These are phyloP conservation scores for Oreochromis mossambicus DNA, from an alignment of 2,797 vertebrate species.

Conservation along the genomic window DNA sequence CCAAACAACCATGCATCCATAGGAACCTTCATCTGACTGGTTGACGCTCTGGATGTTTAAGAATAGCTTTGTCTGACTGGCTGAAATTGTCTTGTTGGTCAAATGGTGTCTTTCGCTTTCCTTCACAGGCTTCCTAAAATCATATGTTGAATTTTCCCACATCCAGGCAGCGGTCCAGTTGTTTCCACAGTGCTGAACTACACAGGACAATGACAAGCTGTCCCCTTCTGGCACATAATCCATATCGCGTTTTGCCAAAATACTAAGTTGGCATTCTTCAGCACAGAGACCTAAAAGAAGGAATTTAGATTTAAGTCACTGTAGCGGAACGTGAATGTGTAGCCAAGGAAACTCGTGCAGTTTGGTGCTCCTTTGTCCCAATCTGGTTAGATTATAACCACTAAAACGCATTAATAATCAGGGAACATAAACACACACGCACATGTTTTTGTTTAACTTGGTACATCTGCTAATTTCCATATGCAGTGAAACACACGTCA, in stretches of 20 bases:
- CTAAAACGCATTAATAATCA: background rate
- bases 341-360: background rate
- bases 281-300: slow-evolving; percentile 35
- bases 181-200: slow-evolving; percentile 60
- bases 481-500: background rate
- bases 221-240: slow-evolving; percentile 19
- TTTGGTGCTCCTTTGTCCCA: background rate
- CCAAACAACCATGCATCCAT: slow-evolving; percentile 55
- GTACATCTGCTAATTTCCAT: background rate
- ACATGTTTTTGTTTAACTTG: background rate
- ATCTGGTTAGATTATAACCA: background rate
- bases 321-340: background rate
- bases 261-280: background rate
- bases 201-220: slow-evolving; percentile 52
- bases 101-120: background rate
- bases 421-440: background rate
- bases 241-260: slow-evolving; percentile 19
- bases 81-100: background rate
- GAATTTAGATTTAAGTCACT: background rate
- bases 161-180: slow-evolving; percentile 53
- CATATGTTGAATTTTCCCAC: background rate
- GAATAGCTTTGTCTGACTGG: slow-evolving; percentile 1
- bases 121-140: background rate
- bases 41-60: slow-evolving; percentile 30
- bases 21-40: slow-evolving; percentile 54